phyloP scores from a whole-genome alignment of 2,113 vertebrate species.

The Hoplias malabaricus region DNA sequence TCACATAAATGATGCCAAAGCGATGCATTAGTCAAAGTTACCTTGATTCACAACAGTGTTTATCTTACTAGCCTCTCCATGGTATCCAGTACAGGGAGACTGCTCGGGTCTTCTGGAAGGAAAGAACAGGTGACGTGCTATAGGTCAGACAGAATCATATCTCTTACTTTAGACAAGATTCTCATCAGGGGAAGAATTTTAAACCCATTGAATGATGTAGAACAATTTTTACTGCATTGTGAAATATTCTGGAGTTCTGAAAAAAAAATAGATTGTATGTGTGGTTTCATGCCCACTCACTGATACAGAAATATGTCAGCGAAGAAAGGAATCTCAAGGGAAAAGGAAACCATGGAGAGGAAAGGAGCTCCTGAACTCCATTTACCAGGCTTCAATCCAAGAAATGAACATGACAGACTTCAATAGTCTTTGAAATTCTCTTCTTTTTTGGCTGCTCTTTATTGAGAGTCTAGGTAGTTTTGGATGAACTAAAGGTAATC shows the following conservation, averaged over 20 bases:
- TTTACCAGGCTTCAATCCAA: background rate
- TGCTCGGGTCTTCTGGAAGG: background rate
- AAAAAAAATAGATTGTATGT: background rate
- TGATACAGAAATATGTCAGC: conserved; percentile 10
- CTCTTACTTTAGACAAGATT: background rate
- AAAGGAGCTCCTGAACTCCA: background rate
- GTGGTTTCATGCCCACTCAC: background rate
- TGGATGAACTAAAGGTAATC: background rate
- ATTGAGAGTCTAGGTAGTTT: background rate
- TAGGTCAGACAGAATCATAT: background rate
- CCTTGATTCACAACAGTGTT: conserved; percentile 1
- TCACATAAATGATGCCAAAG: conserved; percentile 34
- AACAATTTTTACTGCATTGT: background rate
- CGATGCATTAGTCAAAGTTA: conserved; percentile 14
- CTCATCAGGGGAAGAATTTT: background rate
- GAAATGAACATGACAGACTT: background rate
- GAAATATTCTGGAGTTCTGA: background rate
- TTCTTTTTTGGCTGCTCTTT: background rate
- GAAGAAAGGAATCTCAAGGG: background rate
- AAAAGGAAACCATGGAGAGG: background rate
- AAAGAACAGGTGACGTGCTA: background rate
- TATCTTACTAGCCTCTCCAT: background rate
- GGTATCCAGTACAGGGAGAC: conserved; percentile 2
- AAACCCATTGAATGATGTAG: background rate
- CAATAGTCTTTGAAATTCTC: background rate